Conservation (phyloP, 2,888 invertebrate genomes). For the Automeris io region DNA sequence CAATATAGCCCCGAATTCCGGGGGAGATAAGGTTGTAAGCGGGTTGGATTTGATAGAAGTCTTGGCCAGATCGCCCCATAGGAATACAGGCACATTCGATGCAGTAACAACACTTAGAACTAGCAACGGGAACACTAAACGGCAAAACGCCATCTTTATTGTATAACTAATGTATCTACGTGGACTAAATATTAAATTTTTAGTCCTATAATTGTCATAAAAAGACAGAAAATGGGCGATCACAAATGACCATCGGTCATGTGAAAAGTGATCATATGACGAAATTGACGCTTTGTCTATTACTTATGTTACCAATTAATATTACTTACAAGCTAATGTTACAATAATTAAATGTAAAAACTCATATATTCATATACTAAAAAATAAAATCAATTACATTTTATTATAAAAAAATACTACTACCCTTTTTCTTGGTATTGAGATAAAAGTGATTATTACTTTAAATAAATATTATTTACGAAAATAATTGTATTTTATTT, state of each 20-base stretch:
- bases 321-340: too few species aligned
- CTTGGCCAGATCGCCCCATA: slow-evolving; percentile 71
- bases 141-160: slow-evolving; percentile 65
- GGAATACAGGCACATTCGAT: slow-evolving; percentile 74
- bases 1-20: slow-evolving; percentile 51
- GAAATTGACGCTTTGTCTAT: slow-evolving; percentile 55
- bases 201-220: slow-evolving; percentile 50
- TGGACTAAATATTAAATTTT: slow-evolving; percentile 48
- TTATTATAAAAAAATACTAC: too few species aligned
- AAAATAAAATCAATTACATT: too few species aligned
- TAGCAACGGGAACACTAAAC: slow-evolving; percentile 57
- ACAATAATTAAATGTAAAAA: too few species aligned
- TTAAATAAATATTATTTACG: too few species aligned
- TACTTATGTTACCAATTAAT: slow-evolving; percentile 21
- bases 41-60: slow-evolving; percentile 41
- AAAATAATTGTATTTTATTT: too few species aligned
- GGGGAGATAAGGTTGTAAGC: slow-evolving; percentile 35
- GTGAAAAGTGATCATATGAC: slow-evolving; percentile 75
- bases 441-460: too few species aligned
- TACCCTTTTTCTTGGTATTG: too few species aligned
- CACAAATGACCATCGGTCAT: slow-evolving; percentile 64
- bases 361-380: too few species aligned
- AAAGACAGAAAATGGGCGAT: slow-evolving; percentile 54
- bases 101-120: slow-evolving; percentile 53
- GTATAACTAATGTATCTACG: slow-evolving; percentile 53